Percentiles rank a stretch among this genome's conserved stretches.
Conservation (phyloP, 2,888 invertebrate genomes). For the Bugulina stolonifera region DNA sequence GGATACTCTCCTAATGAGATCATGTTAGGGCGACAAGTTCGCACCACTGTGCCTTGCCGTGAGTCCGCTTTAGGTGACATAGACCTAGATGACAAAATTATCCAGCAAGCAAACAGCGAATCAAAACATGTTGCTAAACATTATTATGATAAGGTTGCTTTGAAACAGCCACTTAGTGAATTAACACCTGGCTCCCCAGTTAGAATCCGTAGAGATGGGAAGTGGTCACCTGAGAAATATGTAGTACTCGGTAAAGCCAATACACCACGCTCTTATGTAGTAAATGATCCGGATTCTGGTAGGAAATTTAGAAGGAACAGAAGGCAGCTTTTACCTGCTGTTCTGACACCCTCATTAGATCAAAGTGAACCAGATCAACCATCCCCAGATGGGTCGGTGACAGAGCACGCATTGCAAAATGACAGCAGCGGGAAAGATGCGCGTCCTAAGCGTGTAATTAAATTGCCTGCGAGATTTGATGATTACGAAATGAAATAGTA, state of each 20-base stretch:
- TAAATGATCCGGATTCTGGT: background rate
- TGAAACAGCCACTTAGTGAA: background rate
- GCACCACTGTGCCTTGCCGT: background rate
- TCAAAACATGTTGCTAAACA: conserved; percentile 13
- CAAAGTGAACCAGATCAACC: no score
- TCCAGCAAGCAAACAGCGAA: background rate
- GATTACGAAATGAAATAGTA: no score
- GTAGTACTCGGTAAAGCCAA: background rate
- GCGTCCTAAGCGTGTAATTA: no score
- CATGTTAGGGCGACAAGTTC: background rate
- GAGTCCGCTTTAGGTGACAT: background rate
- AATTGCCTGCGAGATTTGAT: no score
- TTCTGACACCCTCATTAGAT: no score
- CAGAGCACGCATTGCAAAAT: no score
- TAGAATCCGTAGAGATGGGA: background rate
- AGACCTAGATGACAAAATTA: background rate
- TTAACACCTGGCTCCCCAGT: background rate
- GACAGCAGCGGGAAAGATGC: no score
- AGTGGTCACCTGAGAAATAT: conserved; percentile 2
- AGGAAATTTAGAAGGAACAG: background rate
- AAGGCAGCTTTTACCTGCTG: no score
- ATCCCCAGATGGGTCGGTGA: no score
- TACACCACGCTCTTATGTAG: background rate
- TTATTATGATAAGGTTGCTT: background rate
- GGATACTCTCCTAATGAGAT: conserved; percentile 13